These are phyloP conservation scores for Nylanderia fulva DNA, from an alignment of 1,140 invertebrate genomes.

Conservation along the genomic window DNA sequence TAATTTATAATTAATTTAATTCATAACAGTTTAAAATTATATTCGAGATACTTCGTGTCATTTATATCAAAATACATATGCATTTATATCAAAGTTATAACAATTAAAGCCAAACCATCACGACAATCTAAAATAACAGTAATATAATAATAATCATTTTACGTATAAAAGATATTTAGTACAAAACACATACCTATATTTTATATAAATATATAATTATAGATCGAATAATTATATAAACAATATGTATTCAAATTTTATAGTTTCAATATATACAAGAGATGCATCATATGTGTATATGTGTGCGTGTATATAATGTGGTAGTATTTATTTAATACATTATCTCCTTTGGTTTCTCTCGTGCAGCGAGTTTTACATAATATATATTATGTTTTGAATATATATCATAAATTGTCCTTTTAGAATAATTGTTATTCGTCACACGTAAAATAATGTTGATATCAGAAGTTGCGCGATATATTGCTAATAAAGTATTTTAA, in stretches of 20 bases:
- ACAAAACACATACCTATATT: too few relatives aligned
- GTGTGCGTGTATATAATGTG: not conserved
- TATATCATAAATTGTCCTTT: not conserved
- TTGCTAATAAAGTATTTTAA: not conserved
- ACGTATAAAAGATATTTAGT: not conserved
- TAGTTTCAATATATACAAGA: not conserved
- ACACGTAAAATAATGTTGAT: not conserved
- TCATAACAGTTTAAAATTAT: not conserved
- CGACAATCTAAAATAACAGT: not conserved
- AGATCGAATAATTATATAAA: not conserved
- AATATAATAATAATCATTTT: not conserved
- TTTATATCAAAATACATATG: not conserved
- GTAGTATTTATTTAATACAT: not conserved
- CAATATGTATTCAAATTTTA: not conserved
- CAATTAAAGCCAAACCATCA: not conserved
- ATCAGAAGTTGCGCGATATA: not conserved
- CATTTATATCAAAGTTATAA: not conserved
- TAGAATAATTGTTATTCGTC: constrained; percentile 2
- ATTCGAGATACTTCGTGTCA: not conserved
- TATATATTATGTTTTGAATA: not conserved
- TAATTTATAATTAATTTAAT: not conserved
- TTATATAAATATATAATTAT: not conserved
- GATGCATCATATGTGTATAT: not conserved
- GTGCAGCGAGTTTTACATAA: not conserved
- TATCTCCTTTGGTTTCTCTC: not conserved